Percentiles rank a stretch among this genome's conserved stretches.
phyloP scores from a whole-genome alignment of 92 coral and sea anemone genomes.

The Montipora capitata region DNA sequence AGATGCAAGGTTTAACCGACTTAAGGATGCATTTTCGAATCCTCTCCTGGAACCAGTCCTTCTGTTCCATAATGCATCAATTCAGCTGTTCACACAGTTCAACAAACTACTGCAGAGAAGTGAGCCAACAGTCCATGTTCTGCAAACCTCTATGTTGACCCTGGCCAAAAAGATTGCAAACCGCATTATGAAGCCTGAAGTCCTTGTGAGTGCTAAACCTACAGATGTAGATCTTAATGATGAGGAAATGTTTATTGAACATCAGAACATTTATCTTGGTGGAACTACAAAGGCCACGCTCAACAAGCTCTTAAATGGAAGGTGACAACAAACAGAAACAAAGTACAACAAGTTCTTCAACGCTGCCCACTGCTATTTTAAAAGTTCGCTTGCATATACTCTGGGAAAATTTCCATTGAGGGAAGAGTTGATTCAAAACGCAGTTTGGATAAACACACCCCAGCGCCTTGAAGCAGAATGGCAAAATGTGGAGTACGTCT shows the following conservation, averaged over 20 bases:
- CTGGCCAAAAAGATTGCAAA: slow-evolving; percentile 39
- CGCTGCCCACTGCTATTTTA: slow-evolving; percentile 54
- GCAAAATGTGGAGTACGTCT: no score
- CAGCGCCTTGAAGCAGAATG: no score
- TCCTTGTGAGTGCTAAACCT: slow-evolving; percentile 9
- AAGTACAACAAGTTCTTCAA: slow-evolving; percentile 43
- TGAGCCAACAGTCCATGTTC: slow-evolving; percentile 34
- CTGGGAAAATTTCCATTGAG: slow-evolving; percentile 69
- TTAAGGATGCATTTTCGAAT: slow-evolving; percentile 32
- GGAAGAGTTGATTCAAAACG: slow-evolving; percentile 44
- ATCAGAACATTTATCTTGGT: slow-evolving; percentile 35
- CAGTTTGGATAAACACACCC: slow-evolving; percentile 22
- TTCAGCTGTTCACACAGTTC: slow-evolving; percentile 9
- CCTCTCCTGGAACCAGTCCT: slow-evolving; percentile 14
- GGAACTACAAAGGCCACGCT: slow-evolving; percentile 36
- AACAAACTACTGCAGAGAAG: background rate
- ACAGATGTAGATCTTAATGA: background rate
- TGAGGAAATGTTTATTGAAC: background rate
- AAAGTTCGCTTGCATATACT: slow-evolving; percentile 56
- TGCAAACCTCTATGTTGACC: background rate
- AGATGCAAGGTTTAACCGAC: slow-evolving; percentile 30
- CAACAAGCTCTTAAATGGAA: slow-evolving; percentile 42
- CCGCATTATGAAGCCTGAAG: slow-evolving; percentile 25
- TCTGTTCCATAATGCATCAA: slow-evolving; percentile 39
- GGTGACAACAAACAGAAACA: slow-evolving; percentile 26